These are phyloP conservation scores for Virgularia gustaviana DNA, from an alignment of 92 coral and sea anemone genomes.

Conservation along the genomic window DNA sequence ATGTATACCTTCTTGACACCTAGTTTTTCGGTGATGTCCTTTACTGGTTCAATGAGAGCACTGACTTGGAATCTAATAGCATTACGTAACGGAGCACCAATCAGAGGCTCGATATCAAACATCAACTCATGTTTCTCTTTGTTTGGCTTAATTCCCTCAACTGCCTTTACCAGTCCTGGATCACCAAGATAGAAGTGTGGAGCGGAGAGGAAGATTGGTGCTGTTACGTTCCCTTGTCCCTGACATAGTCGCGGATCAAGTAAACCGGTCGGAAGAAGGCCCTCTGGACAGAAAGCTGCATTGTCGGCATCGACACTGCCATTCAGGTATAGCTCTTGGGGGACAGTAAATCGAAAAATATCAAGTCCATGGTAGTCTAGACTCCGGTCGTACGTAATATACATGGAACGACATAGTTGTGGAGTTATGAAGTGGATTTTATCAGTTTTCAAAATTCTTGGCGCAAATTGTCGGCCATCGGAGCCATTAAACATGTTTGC, in stretches of 20 bases:
- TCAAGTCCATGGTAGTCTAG: constrained; percentile 46
- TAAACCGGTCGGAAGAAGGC: constrained; percentile 73
- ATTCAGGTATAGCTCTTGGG: constrained; percentile 63
- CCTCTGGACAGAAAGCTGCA: constrained; percentile 65
- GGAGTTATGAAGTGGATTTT: constrained; percentile 60
- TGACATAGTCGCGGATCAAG: constrained; percentile 65
- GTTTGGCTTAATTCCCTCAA: constrained; percentile 62
- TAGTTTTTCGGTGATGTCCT: constrained; percentile 49
- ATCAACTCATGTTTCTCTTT: constrained; percentile 61
- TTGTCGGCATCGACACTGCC: constrained; percentile 57
- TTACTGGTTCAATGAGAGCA: constrained; percentile 56
- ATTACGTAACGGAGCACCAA: constrained; percentile 64
- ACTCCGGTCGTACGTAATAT: constrained; percentile 50
- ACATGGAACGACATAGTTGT: constrained; percentile 72
- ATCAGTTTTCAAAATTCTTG: constrained; percentile 40
- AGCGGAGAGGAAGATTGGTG: constrained; percentile 69
- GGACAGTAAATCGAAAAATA: constrained; percentile 61
- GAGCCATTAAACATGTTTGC: constrained; percentile 91
- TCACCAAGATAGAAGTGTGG: constrained; percentile 88
- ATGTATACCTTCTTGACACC: constrained; percentile 55
- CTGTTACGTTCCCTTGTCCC: constrained; percentile 34
- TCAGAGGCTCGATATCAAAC: constrained; percentile 62
- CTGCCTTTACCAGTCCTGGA: constrained; percentile 53
- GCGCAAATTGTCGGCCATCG: constrained; percentile 87
- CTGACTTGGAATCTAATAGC: constrained; percentile 66